Evolutionary conservation across 2,888 invertebrate species (phyloP).

Genomic region (Sialis lutaria): DNA sequence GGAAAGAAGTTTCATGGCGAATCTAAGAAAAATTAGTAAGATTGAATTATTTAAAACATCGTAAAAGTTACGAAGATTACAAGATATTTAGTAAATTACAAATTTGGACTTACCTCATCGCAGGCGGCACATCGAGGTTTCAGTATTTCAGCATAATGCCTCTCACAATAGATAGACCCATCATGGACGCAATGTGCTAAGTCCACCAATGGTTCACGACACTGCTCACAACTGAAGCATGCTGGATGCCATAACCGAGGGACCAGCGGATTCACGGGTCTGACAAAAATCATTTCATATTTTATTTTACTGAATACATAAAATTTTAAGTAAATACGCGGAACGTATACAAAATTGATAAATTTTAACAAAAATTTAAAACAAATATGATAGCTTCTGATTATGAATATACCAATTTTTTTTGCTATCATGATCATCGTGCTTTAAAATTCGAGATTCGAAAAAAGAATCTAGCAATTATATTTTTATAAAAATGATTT

Average conservation of each 20-base stretch:
- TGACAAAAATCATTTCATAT: background rate
- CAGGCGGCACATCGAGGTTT: slow-evolving; percentile 93
- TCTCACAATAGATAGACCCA: slow-evolving; percentile 74
- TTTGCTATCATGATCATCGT: too few relatives aligned
- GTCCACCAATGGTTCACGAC: slow-evolving; percentile 87
- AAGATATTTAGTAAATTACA: background rate
- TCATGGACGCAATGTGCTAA: slow-evolving; percentile 89
- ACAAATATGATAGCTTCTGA: slow-evolving; percentile 3
- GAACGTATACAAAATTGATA: too few relatives aligned
- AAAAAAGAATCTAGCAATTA: too few relatives aligned
- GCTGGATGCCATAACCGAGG: slow-evolving; percentile 67
- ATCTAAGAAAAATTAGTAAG: too few relatives aligned
- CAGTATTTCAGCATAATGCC: slow-evolving; percentile 91
- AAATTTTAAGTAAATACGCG: too few relatives aligned
- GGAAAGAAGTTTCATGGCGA: too few relatives aligned
- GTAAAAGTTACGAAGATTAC: too few relatives aligned
- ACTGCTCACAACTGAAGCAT: slow-evolving; percentile 80
- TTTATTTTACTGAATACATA: too few relatives aligned
- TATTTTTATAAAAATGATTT: too few relatives aligned
- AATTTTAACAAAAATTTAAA: background rate
- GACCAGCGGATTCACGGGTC: slow-evolving; percentile 20
- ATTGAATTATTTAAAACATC: too few relatives aligned
- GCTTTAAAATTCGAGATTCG: too few relatives aligned
- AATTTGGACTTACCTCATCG: slow-evolving; percentile 74
- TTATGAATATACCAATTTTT: background rate